Evolutionary conservation across 1,140 invertebrate species (phyloP), one percentile per base, ranked within the genome.

Genomic region (Anthonomus grandis): DNA sequence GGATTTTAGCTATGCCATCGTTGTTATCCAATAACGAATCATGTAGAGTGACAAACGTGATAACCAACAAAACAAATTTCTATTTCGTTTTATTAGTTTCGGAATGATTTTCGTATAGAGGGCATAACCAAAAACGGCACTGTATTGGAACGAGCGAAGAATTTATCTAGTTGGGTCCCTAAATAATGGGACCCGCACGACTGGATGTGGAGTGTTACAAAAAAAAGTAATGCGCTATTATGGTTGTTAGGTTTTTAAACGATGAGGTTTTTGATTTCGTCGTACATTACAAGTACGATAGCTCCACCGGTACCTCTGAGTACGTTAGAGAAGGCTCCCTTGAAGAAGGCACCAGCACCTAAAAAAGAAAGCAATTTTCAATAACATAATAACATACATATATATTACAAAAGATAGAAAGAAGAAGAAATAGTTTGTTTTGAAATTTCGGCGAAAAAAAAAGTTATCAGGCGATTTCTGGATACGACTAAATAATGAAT

Each of bases 321-420:
- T 37, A 90, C 79, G 70, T 90, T 90, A 42, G 86, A 87, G 76
- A 90, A 86, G 10, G 86, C 86, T 44, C 87, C 87, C 76, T 89
- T 90, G 83, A 89, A 90, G 83, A 90, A 89, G 49, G 87, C 87
- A 34, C 48, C 70, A 2, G 68, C 55, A 68, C 52, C 52, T 55
- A 17, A 45, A 46, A 55, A 3, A 54, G 6, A 46, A 19, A 41
- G 12, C n/a, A n/a, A n/a, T n/a, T n/a, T n/a, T n/a, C n/a, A n/a
- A n/a, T n/a, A n/a, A n/a, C n/a, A n/a, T n/a, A n/a, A n/a, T n/a
- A n/a, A n/a, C n/a, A n/a, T n/a, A n/a, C n/a, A n/a, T n/a, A n/a
- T n/a, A n/a, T n/a, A n/a, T n/a, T n/a, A n/a, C n/a, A n/a, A n/a
- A n/a, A n/a, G n/a, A n/a, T n/a, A n/a, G n/a, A n/a, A n/a, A n/a